Evolutionary conservation across 2,888 invertebrate species (phyloP).

Genomic region (Iphiclides podalirius): DNA sequence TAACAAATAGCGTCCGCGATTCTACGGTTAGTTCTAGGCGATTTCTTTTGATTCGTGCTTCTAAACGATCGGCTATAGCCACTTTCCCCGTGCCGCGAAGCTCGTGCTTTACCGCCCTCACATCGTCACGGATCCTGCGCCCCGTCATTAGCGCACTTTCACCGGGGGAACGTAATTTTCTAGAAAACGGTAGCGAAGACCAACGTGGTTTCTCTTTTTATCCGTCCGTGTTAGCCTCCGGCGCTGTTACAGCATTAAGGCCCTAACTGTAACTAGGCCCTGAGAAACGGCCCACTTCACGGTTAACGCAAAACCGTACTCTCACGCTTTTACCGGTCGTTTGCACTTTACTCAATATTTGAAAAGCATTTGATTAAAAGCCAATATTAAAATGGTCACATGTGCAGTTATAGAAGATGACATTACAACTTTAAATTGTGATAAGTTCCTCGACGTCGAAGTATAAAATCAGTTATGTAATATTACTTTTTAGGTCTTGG

Average conservation of each 20-base stretch:
- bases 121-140: slow-evolving; percentile 57
- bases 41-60: slow-evolving; percentile 14
- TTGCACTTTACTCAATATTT: slow-evolving; percentile 20
- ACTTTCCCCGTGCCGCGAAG: slow-evolving; percentile 31
- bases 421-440: too few relatives aligned
- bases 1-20: background rate
- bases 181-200: slow-evolving; percentile 77
- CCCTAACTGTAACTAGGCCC: slow-evolving; percentile 45
- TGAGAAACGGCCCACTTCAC: slow-evolving; percentile 56
- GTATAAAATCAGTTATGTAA: too few relatives aligned
- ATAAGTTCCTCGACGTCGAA: too few relatives aligned
- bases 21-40: too few relatives aligned
- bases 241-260: slow-evolving; percentile 64
- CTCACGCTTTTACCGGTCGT: slow-evolving; percentile 31
- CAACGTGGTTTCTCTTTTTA: slow-evolving; percentile 68
- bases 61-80: slow-evolving; percentile 44
- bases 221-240: slow-evolving; percentile 59
- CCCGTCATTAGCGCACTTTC: slow-evolving; percentile 72
- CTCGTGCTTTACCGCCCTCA: slow-evolving; percentile 64
- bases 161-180: slow-evolving; percentile 76
- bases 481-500: too few relatives aligned
- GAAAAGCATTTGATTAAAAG: too few relatives aligned
- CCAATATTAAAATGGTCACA: too few relatives aligned
- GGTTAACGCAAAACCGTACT: slow-evolving; percentile 45
- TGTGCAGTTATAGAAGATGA: too few relatives aligned